phyloP scores from a whole-genome alignment of 2,888 invertebrate species.

The Hydropsyche betteni region DNA sequence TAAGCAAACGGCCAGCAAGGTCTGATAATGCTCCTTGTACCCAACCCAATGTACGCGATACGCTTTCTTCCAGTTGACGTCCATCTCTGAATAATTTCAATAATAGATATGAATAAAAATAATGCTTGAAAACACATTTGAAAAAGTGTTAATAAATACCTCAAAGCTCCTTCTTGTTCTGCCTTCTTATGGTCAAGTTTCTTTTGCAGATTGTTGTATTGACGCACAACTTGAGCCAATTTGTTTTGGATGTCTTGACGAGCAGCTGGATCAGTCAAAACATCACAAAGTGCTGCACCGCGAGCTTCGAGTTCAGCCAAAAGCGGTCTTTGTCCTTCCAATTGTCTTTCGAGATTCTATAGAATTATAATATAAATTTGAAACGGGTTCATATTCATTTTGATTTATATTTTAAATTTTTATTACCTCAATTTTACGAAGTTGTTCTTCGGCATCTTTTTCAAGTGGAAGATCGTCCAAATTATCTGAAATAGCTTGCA shows the following conservation, averaged over 20 bases:
- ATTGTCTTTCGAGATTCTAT: slow-evolving; percentile 81
- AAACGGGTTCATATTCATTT: not conserved
- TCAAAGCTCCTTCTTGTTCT: slow-evolving; percentile 84
- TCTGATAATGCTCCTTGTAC: slow-evolving; percentile 81
- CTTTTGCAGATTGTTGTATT: slow-evolving; percentile 88
- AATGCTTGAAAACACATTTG: slow-evolving; percentile 20
- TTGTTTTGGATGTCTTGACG: slow-evolving; percentile 91
- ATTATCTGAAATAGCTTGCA: slow-evolving; percentile 87
- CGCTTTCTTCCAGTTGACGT: slow-evolving; percentile 88
- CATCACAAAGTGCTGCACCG: slow-evolving; percentile 86
- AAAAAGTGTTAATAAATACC: slow-evolving; percentile 53
- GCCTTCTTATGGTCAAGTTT: slow-evolving; percentile 90
- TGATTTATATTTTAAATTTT: slow-evolving; percentile 10
- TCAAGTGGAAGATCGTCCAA: slow-evolving; percentile 83
- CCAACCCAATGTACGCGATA: slow-evolving; percentile 91
- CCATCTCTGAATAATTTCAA: slow-evolving; percentile 71
- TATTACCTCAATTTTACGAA: slow-evolving; percentile 80
- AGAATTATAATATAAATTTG: not conserved
- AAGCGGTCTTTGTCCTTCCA: slow-evolving; percentile 88
- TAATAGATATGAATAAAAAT: not conserved
- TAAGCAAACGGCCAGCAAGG: slow-evolving; percentile 78
- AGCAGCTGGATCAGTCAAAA: slow-evolving; percentile 89
- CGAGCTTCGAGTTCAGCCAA: slow-evolving; percentile 90
- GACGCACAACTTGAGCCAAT: slow-evolving; percentile 83
- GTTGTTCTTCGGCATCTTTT: slow-evolving; percentile 86